phyloP scores from a whole-genome alignment of 2,888 invertebrate genomes.

The Nomada ruficornis region DNA sequence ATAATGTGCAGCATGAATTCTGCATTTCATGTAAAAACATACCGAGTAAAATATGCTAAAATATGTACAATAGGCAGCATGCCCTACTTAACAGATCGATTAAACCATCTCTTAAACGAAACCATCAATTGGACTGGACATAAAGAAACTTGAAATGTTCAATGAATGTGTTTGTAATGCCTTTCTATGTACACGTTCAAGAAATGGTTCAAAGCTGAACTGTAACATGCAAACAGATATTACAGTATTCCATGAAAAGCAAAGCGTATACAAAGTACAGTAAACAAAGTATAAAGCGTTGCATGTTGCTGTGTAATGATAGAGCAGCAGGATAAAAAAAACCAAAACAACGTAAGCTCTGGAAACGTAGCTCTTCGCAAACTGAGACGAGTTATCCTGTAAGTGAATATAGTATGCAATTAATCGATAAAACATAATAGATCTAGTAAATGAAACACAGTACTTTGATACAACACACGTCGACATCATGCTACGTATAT shows the following conservation, averaged over 20 bases:
- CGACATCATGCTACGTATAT: constrained; percentile 68
- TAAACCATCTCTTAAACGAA: constrained; percentile 6
- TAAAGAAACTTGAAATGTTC: background rate
- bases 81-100: too few species aligned
- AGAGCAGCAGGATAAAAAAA: background rate
- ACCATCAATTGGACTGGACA: background rate
- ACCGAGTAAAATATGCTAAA: too few species aligned
- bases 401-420: background rate
- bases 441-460: constrained; percentile 16
- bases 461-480: constrained; percentile 32
- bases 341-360: background rate
- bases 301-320: background rate
- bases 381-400: background rate
- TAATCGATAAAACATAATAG: constrained; percentile 12
- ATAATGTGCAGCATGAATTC: background rate
- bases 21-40: too few species aligned
- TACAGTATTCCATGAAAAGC: background rate
- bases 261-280: constrained; percentile 9
- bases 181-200: background rate
- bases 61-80: too few species aligned
- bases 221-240: constrained; percentile 4
- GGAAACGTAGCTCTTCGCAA: background rate
- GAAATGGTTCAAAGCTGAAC: constrained; percentile 1
- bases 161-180: background rate
- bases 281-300: background rate